Evolutionary conservation across 1,140 invertebrate species (phyloP).

Genomic region (Phocides pigmalion): DNA sequence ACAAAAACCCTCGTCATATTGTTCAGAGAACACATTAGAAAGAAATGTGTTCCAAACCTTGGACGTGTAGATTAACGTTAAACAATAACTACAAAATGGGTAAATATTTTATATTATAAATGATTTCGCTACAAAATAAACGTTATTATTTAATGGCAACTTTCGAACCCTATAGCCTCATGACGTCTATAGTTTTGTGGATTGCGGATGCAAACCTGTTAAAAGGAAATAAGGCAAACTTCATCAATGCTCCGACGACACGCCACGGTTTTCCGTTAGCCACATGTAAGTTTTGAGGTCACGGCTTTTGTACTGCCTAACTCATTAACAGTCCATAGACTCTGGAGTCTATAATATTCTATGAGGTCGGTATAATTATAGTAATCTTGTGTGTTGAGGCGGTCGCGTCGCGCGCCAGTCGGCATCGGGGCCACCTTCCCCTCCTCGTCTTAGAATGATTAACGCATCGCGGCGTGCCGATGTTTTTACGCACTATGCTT

Average conservation of each 20-base stretch:
- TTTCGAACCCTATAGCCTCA: not conserved
- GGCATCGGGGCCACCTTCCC: slow-evolving; percentile 53
- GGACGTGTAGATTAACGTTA: too few species aligned
- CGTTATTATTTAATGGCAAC: too few species aligned
- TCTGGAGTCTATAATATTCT: slow-evolving; percentile 12
- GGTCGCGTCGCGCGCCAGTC: slow-evolving; percentile 56
- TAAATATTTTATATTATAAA: too few species aligned
- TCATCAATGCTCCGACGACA: not conserved
- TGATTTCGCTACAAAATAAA: too few species aligned
- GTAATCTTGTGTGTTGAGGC: slow-evolving; percentile 13
- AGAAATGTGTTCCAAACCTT: too few species aligned
- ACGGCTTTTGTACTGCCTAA: slow-evolving; percentile 3
- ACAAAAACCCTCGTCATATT: too few species aligned
- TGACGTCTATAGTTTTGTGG: not conserved
- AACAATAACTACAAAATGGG: too few species aligned
- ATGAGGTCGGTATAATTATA: slow-evolving; percentile 34
- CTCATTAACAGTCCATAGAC: slow-evolving; percentile 2
- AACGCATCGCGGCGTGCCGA: slow-evolving; percentile 56
- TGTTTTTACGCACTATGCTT: slow-evolving; percentile 54
- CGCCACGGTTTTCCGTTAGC: not conserved
- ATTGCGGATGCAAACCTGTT: not conserved
- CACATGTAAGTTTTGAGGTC: not conserved
- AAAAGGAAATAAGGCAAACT: not conserved
- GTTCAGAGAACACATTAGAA: too few species aligned
- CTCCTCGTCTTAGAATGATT: slow-evolving; percentile 44